Base-by-base conservation (phyloP, 2,797 vertebrate species). In the Onychomys arenicola region DNA sequence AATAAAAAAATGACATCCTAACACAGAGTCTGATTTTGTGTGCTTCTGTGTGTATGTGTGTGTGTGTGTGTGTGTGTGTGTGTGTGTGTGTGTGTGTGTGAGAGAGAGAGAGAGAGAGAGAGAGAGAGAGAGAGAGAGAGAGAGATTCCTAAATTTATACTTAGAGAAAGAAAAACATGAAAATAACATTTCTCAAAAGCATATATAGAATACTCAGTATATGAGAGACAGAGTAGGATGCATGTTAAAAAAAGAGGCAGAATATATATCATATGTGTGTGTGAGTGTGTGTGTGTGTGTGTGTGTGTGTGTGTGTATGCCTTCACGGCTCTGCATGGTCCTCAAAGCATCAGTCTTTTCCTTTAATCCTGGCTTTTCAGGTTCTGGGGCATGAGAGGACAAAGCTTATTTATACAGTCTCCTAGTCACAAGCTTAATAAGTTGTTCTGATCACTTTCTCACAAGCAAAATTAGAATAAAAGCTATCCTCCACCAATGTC, bases 351-450 rank as follows among this genome's bases (percentile, higher is more conserved):
- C 7, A 32, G 27, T 85, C 57, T 21, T 75, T 85, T 82, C 46
- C 40, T 89, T 89, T 93, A 46, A 89, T 76, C 6, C 6, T 94
- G 83, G 76, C 32, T 32, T 85, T 86, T 3, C n/a, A 95, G 55
- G 81, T 6, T 67, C 88, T 34, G 23, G 29, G 40, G 78, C 52
- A 52, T 19, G 32, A 81, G 46, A 85, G 17, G 69, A 84, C 37
- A 88, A 5, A 69, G 40, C 0, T 49, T 91, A 63, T 78, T 12
- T 37, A 43, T 77, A 77, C 52, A 25, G n/a, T 86, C 49, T 85
- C 23, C 29, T 83, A 21, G 6, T 32, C 71, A 88, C 34, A 43
- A 82, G 7, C 14, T 55, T 40, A 91, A 32, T 82, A 81, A 40
- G 0, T 12, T 88, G 16, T 83, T 27, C 40, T 73, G 23, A 82